A percentile compares a stretch with the other conserved stretches of the same genome.
Evolutionary conservation across 2,113 vertebrate genomes (phyloP).

Genomic region (Leucopsar rothschildi): DNA sequence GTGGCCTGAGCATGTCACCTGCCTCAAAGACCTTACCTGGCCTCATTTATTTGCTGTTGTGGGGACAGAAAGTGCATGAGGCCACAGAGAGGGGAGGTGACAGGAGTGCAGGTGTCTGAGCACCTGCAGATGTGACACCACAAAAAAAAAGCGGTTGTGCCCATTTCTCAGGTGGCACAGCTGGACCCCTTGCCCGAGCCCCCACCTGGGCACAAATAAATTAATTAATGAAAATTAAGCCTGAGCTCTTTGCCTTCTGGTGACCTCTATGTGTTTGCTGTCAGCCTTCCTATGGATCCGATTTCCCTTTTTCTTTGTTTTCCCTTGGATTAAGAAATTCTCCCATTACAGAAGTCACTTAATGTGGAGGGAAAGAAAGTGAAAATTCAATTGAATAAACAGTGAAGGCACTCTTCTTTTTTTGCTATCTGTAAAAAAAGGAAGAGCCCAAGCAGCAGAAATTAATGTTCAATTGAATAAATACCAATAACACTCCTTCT

Average conservation of each 20-base stretch:
- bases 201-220: not conserved
- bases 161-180: not conserved
- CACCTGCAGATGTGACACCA: not conserved
- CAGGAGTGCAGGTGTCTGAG: not conserved
- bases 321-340: constrained; percentile 1
- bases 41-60: not conserved
- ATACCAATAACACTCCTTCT: constrained; percentile 24
- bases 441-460: not conserved
- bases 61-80: not conserved
- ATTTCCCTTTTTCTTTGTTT: not conserved
- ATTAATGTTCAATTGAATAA: constrained; percentile 8
- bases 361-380: not conserved
- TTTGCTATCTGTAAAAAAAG: not conserved
- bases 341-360: not conserved
- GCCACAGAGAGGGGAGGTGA: fast-evolving
- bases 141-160: not conserved
- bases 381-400: constrained; percentile 47
- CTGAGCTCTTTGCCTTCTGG: not conserved
- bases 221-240: not conserved
- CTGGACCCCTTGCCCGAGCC: fast-evolving
- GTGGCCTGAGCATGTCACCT: not conserved
- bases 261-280: not conserved
- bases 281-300: not conserved
- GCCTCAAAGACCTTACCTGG: not conserved
- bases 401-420: not conserved